Conservation (phyloP, 2,797 vertebrate genomes). For the Eulemur rubriventer region DNA sequence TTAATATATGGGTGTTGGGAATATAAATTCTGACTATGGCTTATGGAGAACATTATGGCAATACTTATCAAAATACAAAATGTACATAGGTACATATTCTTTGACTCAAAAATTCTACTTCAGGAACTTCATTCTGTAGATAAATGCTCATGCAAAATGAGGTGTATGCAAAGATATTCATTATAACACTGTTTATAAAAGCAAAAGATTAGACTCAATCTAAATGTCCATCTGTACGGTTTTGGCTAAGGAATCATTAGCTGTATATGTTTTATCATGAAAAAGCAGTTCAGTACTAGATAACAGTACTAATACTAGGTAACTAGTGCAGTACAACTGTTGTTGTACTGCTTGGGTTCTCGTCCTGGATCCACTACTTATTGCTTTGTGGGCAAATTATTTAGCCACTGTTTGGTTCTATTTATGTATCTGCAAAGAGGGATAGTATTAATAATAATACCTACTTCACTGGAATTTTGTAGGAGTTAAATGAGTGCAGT, state of each 20-base stretch:
- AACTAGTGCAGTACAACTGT: too few relatives aligned
- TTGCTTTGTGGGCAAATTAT: neutral
- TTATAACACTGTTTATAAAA: neutral
- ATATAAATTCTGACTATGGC: neutral
- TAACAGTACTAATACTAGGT: neutral
- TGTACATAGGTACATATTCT: neutral
- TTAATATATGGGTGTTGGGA: neutral
- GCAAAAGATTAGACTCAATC: neutral
- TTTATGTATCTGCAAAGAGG: neutral
- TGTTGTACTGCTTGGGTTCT: neutral
- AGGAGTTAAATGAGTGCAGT: neutral
- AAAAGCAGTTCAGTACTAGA: neutral
- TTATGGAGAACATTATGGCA: neutral
- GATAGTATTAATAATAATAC: neutral
- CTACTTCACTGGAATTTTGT: neutral
- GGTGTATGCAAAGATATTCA: neutral
- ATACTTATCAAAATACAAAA: neutral
- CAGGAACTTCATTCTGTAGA: neutral
- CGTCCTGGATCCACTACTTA: rapidly evolving
- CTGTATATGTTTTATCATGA: neutral
- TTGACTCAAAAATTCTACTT: slow-evolving; percentile 2
- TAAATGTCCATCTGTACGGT: neutral
- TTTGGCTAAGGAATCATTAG: neutral
- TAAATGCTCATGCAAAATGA: neutral
- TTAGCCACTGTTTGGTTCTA: neutral